Conservation (phyloP, 2,888 invertebrate genomes). For the Brassicogethes aeneus region DNA sequence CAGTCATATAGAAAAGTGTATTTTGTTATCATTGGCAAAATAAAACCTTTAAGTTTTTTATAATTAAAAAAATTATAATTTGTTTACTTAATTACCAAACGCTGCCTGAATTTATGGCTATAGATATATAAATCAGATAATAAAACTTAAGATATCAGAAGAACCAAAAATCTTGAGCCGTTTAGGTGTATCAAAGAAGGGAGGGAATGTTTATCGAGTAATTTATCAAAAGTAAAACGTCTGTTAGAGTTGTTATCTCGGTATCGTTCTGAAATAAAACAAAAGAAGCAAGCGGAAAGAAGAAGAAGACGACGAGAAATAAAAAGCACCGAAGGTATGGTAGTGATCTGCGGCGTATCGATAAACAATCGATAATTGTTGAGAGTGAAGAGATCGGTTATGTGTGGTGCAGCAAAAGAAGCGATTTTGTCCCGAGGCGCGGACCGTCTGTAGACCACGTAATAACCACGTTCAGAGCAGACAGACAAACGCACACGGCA, state of each 20-base stretch:
- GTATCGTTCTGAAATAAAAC: neutral
- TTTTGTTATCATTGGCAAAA: no score
- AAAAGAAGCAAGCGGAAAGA: neutral
- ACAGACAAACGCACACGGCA: neutral
- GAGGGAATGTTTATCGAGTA: no score
- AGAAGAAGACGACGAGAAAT: neutral
- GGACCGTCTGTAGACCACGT: conserved; percentile 24
- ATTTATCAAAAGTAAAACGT: neutral
- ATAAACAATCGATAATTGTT: neutral
- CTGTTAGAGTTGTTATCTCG: neutral
- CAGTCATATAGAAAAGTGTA: no score
- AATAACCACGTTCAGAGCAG: conserved; percentile 8
- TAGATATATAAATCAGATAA: no score
- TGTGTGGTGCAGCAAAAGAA: neutral
- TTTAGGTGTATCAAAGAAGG: no score
- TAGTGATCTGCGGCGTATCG: neutral
- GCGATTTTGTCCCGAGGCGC: conserved; percentile 22
- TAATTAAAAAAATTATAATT: no score
- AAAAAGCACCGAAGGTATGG: neutral
- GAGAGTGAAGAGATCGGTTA: neutral
- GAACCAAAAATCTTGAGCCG: no score
- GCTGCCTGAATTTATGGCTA: no score
- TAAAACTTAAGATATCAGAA: no score
- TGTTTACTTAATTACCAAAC: no score
- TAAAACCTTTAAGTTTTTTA: no score